Evolutionary conservation across 2,797 vertebrate species (phyloP), one percentile per base, ranked within the genome.

Genomic region (Scarus forsteni): DNA sequence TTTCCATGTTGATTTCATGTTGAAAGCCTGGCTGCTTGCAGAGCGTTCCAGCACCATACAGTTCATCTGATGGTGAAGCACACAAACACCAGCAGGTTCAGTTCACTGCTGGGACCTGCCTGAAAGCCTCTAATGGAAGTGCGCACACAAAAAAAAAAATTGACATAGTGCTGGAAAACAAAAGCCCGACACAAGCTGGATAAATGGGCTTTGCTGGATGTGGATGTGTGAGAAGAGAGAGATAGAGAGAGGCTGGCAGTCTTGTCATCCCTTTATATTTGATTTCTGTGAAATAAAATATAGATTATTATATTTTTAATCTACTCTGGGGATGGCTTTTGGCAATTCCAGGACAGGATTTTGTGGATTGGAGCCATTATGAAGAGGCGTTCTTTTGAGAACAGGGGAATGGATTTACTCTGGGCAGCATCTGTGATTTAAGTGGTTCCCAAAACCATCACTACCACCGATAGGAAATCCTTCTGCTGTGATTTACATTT

Each of bases 121-220:
- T 90, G 69, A 90, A 82, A 90, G 85, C 79, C 79, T 60, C 83
- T 90, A 92, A 92, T 92, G 89, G 89, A 92, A 80, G 60, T 2
- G 53, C 49, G 80, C 10, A 27, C 39, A 66, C 62, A 77, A 83
- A 87, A 82, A 83, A 87, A 82, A 83, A 80, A 73, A 84, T 82
- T 1, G 39, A 63, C 35, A 43, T 66, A 68, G 73, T 62, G 70
- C 79, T 79, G 40, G 68, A 50, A 73, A 81, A 76, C 68, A 70
- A 68, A 73, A 66, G 43, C 10, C 5, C 15, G n/a, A 58, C 61
- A 50, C 64, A 56, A 58, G 55, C 83, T 80, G 69, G 62, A 77
- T 90, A 87, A 85, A 83, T 86, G 77, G 56, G 44, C 69, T 89
- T 39, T 76, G 78, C 80, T 75, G 74, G 65, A 81, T 61, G 54